Evolutionary conservation across 2,797 vertebrate species (phyloP).

Genomic region (Channallabes apus): DNA sequence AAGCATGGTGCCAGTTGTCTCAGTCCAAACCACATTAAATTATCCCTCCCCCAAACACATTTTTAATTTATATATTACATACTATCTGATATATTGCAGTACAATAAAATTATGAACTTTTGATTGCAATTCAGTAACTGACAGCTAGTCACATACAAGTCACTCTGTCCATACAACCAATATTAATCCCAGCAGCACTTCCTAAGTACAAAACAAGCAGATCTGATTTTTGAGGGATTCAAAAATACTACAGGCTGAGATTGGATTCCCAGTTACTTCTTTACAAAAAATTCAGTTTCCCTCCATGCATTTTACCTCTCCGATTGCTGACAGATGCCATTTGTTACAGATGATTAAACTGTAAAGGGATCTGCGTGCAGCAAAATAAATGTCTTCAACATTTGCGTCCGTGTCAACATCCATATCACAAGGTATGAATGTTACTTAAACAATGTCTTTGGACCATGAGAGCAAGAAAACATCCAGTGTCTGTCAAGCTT

Average conservation of each 20-base stretch:
- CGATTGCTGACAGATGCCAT: constrained; percentile 92
- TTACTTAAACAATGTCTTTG: constrained; percentile 59
- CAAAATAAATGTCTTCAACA: constrained; percentile 61
- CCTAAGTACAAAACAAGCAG: background rate
- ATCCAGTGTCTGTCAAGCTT: constrained; percentile 20
- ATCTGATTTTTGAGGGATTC: background rate
- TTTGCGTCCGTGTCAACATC: constrained; percentile 55
- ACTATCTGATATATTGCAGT: background rate
- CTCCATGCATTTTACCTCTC: constrained; percentile 85
- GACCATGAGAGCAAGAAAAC: constrained; percentile 43
- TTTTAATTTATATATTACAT: background rate
- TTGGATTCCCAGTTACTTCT: background rate
- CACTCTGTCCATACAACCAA: background rate
- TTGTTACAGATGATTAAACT: constrained; percentile 73
- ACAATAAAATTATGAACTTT: background rate
- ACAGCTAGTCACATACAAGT: background rate
- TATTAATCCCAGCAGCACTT: background rate
- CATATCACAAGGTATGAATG: constrained; percentile 49
- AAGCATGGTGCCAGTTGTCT: constrained; percentile 57
- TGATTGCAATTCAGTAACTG: background rate
- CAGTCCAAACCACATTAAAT: constrained; percentile 37
- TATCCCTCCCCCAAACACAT: background rate
- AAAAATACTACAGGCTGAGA: background rate
- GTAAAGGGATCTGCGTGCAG: constrained; percentile 58
- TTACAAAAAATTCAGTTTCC: constrained; percentile 70